Conservation (phyloP, 2,797 vertebrate genomes). For the Pipistrellus nathusii region DNA sequence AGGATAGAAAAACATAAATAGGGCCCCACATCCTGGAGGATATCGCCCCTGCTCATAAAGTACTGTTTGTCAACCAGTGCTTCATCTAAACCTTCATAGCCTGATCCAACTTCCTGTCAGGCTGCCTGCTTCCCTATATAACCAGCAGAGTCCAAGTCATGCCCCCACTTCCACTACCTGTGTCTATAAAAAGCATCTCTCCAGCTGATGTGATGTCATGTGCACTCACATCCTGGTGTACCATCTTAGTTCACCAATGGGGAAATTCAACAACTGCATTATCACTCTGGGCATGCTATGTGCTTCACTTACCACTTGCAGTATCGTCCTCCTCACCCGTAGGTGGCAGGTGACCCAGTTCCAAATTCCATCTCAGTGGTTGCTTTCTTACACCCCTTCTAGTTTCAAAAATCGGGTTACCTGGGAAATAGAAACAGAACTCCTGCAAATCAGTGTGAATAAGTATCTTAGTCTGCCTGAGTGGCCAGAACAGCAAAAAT, state of each 20-base stretch:
- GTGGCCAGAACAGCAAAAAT: background rate
- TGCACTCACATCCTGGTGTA: too few relatives aligned
- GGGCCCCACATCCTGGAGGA: background rate
- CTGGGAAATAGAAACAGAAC: background rate
- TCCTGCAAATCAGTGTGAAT: background rate
- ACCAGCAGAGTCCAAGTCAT: background rate
- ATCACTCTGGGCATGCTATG: fast-evolving
- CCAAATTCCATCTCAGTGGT: background rate
- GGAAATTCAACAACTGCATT: background rate
- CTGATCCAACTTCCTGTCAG: background rate
- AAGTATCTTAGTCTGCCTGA: background rate
- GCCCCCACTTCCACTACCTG: background rate
- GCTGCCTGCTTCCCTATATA: too few relatives aligned
- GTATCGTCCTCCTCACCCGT: background rate
- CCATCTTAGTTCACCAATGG: background rate
- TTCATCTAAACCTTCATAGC: background rate
- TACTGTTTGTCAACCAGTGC: background rate
- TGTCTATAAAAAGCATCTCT: background rate
- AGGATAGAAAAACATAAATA: background rate
- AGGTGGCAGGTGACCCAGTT: background rate
- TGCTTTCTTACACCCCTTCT: background rate
- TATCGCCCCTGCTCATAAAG: fast-evolving
- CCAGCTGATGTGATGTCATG: fast-evolving
- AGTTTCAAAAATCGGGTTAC: background rate
- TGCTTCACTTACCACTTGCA: background rate